Percentiles rank a stretch among this genome's conserved stretches.
Evolutionary conservation across 2,113 vertebrate species (phyloP).

Genomic region (Tachycineta bicolor): DNA sequence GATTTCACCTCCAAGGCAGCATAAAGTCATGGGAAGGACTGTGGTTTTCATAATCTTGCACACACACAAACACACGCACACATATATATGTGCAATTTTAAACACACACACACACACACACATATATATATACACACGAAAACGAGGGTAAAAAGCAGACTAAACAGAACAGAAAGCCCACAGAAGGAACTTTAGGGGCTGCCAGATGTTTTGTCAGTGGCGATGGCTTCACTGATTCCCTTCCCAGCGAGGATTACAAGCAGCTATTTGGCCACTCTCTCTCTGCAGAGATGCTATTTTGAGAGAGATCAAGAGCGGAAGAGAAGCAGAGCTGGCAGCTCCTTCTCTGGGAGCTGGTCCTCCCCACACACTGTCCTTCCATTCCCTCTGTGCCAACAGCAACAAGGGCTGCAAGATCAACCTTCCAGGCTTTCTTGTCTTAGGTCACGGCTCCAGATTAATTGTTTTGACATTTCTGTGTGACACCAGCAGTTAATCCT

Average conservation of each 20-base stretch:
- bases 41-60: neutral
- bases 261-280: neutral
- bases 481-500: constrained; percentile 49
- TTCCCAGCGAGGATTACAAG: neutral
- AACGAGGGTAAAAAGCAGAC: neutral
- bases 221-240: neutral
- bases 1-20: neutral
- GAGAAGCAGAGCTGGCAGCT: constrained; percentile 4
- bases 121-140: too few species aligned
- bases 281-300: neutral
- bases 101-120: neutral
- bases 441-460: neutral
- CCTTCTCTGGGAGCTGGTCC: neutral
- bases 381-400: neutral
- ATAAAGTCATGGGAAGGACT: neutral
- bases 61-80: accelerated
- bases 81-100: neutral
- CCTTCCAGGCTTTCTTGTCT: neutral
- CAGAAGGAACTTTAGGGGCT: neutral
- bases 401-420: neutral
- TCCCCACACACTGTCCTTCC: neutral
- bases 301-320: neutral
- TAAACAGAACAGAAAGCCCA: neutral
- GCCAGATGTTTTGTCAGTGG: neutral
- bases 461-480: constrained; percentile 46